A percentile compares a stretch with the other conserved stretches of the same genome.
Conservation (phyloP, 2,797 vertebrate genomes). For the Parauchenoglanis ngamensis region DNA sequence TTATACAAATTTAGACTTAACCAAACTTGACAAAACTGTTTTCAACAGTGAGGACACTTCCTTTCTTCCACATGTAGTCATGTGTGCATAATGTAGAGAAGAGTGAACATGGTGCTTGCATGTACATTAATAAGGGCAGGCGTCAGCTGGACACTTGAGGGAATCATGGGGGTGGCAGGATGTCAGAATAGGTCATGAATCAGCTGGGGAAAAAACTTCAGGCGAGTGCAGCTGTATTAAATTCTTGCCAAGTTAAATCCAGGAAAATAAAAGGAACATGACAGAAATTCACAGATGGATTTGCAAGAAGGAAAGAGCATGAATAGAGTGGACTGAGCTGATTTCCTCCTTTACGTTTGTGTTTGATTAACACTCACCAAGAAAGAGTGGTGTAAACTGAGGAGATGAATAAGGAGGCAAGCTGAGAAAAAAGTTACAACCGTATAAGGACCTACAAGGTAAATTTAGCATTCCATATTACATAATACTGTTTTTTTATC, state of each 20-base stretch:
- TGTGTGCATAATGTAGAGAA: background rate
- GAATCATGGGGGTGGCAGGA: conserved; percentile 37
- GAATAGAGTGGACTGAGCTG: background rate
- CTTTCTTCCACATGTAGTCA: background rate
- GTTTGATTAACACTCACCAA: background rate
- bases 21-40: background rate
- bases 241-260: conserved; percentile 8
- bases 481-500: background rate
- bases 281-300: background rate
- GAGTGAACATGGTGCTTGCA: conserved; percentile 29
- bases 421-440: background rate
- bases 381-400: background rate
- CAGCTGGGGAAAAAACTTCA: conserved; percentile 41
- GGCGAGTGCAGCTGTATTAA: conserved; percentile 50
- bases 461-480: background rate
- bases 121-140: conserved; percentile 35
- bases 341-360: background rate
- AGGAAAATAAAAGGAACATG: background rate
- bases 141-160: conserved; percentile 50
- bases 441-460: background rate
- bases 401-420: background rate
- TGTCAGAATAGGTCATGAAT: conserved; percentile 33
- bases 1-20: conserved; percentile 6
- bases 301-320: background rate
- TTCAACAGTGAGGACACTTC: too few relatives aligned